These are phyloP conservation scores for Ectropis grisescens DNA, from an alignment of 1,140 invertebrate genomes.

Conservation along the genomic window DNA sequence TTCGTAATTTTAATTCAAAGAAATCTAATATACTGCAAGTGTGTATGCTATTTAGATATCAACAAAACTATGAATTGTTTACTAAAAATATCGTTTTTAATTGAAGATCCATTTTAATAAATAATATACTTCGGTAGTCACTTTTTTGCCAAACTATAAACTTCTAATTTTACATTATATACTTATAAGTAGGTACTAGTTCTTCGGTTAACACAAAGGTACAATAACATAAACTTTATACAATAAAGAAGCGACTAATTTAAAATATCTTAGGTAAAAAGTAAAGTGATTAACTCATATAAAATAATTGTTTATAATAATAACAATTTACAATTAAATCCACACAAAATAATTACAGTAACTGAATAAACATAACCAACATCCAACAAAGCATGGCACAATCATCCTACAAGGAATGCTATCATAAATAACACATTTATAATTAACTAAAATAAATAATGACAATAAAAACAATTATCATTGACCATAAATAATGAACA, in stretches of 20 bases:
- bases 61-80: too few species aligned
- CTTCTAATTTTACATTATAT: too few species aligned
- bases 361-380: slow-evolving; percentile 7
- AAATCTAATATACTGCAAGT: too few species aligned
- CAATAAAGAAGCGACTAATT: neutral
- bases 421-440: slow-evolving; percentile 3
- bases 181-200: too few species aligned
- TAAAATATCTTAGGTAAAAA: neutral
- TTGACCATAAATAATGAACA: slow-evolving; percentile 21
- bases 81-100: too few species aligned
- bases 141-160: too few species aligned
- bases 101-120: too few species aligned
- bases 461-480: slow-evolving; percentile 14
- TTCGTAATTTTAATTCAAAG: too few species aligned
- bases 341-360: slow-evolving; percentile 2
- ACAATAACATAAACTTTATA: neutral
- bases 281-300: neutral
- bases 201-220: too few species aligned
- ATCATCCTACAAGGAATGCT: slow-evolving; percentile 17
- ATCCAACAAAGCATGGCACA: slow-evolving; percentile 20
- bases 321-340: too few species aligned
- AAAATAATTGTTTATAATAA: neutral
- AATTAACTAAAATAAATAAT: slow-evolving; percentile 5
- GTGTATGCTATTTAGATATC: too few species aligned
- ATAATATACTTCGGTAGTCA: too few species aligned